Conservation (phyloP, 2,888 invertebrate species). For the Thecocarcelia acutangulata region DNA sequence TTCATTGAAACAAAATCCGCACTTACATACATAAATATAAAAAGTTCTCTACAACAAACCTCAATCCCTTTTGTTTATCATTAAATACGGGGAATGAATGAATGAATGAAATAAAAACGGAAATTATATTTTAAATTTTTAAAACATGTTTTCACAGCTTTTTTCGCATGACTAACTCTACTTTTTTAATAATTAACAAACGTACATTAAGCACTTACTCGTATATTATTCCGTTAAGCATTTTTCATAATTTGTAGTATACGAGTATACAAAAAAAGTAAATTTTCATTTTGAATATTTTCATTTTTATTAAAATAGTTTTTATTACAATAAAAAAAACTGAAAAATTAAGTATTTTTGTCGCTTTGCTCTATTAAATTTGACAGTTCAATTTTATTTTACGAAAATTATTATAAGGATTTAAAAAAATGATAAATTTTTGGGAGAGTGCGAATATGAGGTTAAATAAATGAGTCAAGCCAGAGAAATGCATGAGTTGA, state of each 20-base stretch:
- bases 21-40: neutral
- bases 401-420: too few species aligned
- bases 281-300: neutral
- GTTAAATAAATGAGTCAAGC: too few species aligned
- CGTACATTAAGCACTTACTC: conserved; percentile 1
- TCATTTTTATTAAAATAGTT: too few species aligned
- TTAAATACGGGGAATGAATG: neutral
- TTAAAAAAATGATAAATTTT: too few species aligned
- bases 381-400: too few species aligned
- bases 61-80: conserved; percentile 18
- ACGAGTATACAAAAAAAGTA: too few species aligned
- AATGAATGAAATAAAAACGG: conserved; percentile 10
- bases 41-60: neutral
- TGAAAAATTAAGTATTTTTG: too few species aligned
- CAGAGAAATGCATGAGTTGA: too few species aligned
- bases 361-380: too few species aligned
- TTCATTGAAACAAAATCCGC: conserved; percentile 2
- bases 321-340: too few species aligned
- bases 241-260: neutral
- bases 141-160: conserved; percentile 8
- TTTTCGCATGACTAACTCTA: conserved; percentile 7
- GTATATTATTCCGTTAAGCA: neutral
- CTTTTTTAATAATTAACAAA: conserved; percentile 42
- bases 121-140: conserved; percentile 41
- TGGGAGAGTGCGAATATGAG: too few species aligned